Percentiles rank a stretch among this genome's conserved stretches.
Conservation (phyloP, 2,113 vertebrate species). For the Nothobranchius furzeri region DNA sequence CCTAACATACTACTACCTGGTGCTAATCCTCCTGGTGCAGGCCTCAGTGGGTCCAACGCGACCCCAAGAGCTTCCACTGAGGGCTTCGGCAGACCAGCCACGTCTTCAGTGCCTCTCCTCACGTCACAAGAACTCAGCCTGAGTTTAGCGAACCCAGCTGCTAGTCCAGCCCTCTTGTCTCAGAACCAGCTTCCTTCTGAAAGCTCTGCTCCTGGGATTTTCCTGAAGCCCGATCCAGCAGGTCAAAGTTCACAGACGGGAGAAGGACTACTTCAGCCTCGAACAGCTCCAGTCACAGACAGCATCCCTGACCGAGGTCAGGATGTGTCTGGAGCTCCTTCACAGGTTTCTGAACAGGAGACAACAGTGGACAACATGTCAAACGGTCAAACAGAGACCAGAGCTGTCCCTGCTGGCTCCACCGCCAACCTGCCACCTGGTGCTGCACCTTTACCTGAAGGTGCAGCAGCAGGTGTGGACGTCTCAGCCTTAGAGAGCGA, state of each 20-base stretch:
- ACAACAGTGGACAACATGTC: conserved; percentile 42
- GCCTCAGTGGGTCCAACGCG: conserved; percentile 17
- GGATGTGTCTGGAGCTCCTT: background rate
- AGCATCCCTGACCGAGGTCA: background rate
- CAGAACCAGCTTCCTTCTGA: conserved; percentile 22
- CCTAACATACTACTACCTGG: conserved; percentile 18
- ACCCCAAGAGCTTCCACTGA: conserved; percentile 7
- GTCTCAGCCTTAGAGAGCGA: conserved; percentile 13
- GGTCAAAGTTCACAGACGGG: conserved; percentile 9
- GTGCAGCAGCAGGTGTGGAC: background rate
- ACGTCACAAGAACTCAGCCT: conserved; percentile 8
- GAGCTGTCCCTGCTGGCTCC: background rate
- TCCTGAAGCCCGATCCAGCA: conserved; percentile 13
- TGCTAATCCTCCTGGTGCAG: conserved; percentile 2
- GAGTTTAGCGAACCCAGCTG: conserved; percentile 19
- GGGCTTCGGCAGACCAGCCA: conserved; percentile 9
- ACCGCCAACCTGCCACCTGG: background rate
- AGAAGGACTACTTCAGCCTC: conserved; percentile 7
- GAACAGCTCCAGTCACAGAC: conserved; percentile 7
- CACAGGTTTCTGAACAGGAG: background rate
- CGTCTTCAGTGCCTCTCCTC: conserved; percentile 11
- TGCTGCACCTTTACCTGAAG: conserved; percentile 18
- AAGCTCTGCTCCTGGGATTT: conserved; percentile 12
- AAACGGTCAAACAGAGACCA: conserved; percentile 19
- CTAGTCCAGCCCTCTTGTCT: conserved; percentile 1